Percentiles rank a stretch among this genome's conserved stretches.
phyloP scores from a whole-genome alignment of 2,888 invertebrate genomes.

The Acrocyrtus sp. region DNA sequence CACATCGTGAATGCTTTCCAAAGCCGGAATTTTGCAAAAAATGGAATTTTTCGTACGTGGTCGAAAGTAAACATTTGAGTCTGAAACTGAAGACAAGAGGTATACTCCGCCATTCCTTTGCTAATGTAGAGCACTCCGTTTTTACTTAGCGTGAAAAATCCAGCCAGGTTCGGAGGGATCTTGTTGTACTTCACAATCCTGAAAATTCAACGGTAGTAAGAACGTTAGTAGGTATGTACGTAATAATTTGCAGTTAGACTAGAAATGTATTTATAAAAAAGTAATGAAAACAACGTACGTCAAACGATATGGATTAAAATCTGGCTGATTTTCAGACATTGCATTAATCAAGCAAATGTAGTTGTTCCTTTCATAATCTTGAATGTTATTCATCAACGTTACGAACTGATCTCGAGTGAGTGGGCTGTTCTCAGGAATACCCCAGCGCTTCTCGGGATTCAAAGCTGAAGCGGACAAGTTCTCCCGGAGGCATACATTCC shows the following conservation, averaged over 20 bases:
- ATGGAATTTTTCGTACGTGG: slow-evolving; percentile 58
- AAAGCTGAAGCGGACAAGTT: slow-evolving; percentile 53
- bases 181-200: slow-evolving; percentile 80
- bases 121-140: slow-evolving; percentile 79
- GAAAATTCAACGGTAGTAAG: too few relatives aligned
- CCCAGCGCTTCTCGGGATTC: slow-evolving; percentile 56
- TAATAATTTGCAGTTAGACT: slow-evolving; percentile 1
- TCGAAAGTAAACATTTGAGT: slow-evolving; percentile 59
- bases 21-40: slow-evolving; percentile 67
- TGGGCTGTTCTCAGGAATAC: slow-evolving; percentile 52
- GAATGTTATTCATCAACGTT: slow-evolving; percentile 52
- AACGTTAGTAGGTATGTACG: neutral
- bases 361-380: slow-evolving; percentile 57
- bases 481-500: slow-evolving; percentile 58
- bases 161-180: slow-evolving; percentile 73
- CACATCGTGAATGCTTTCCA: slow-evolving; percentile 82
- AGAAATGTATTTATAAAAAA: too few relatives aligned
- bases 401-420: slow-evolving; percentile 53
- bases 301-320: slow-evolving; percentile 59
- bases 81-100: slow-evolving; percentile 55
- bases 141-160: slow-evolving; percentile 84
- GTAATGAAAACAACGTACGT: slow-evolving; percentile 32
- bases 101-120: slow-evolving; percentile 55
- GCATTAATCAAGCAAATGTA: slow-evolving; percentile 56
- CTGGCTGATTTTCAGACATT: slow-evolving; percentile 34